These are phyloP conservation scores for Neogale vison DNA, from an alignment of 2,113 vertebrate genomes.

Conservation along the genomic window DNA sequence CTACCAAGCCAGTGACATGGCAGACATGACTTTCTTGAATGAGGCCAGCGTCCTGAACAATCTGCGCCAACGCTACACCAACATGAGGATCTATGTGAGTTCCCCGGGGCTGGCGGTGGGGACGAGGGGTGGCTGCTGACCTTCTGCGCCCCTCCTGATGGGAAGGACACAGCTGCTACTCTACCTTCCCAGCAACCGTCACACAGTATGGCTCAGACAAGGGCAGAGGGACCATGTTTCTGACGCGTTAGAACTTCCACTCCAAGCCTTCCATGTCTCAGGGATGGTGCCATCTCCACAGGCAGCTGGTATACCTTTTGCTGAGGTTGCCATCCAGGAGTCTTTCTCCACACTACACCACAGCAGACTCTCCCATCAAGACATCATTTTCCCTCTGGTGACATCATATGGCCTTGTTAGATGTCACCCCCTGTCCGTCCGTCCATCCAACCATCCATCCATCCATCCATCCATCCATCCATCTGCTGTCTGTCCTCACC, in stretches of 20 bases:
- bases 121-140: no score
- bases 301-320: neutral
- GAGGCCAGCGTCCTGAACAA: slow-evolving; percentile 62
- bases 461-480: neutral
- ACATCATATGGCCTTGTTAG: neutral
- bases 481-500: neutral
- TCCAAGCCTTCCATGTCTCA: neutral
- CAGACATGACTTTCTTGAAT: slow-evolving; percentile 72
- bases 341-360: neutral
- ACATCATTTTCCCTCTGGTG: neutral
- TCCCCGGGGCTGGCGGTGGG: neutral
- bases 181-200: neutral
- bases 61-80: slow-evolving; percentile 32
- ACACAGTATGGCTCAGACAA: neutral
- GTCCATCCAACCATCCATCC: no score
- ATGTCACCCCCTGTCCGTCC: neutral
- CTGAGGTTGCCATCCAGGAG: neutral
- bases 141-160: neutral
- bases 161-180: neutral
- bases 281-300: neutral
- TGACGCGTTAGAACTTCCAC: neutral
- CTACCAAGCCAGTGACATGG: slow-evolving; percentile 53
- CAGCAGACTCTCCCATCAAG: neutral
- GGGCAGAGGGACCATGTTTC: neutral
- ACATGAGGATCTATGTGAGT: slow-evolving; percentile 66